Conservation (phyloP, 2,797 vertebrate genomes). For the Dermochelys coriacea region DNA sequence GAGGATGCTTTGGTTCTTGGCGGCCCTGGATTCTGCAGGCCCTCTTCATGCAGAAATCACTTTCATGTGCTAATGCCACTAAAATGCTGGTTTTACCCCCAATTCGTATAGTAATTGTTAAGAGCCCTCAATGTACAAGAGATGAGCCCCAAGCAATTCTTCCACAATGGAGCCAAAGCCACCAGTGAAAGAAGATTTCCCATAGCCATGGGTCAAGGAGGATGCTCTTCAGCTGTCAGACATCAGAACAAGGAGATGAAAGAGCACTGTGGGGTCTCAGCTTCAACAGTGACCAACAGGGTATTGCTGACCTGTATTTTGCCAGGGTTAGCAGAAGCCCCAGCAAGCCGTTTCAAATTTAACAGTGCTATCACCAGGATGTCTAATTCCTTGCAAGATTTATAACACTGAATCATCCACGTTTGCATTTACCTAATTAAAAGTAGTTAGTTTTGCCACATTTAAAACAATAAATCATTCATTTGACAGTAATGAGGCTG, state of each 20-base stretch:
- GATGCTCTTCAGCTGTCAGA: not conserved
- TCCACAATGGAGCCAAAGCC: not conserved
- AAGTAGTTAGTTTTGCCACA: conserved; percentile 17
- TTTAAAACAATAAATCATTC: conserved; percentile 21
- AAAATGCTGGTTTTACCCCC: not conserved
- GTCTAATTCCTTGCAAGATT: conserved; percentile 47
- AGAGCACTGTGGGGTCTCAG: not conserved
- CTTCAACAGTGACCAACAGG: not conserved
- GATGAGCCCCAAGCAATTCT: not conserved
- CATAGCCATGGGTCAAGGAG: not conserved
- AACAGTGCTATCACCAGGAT: not conserved
- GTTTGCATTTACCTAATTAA: not conserved
- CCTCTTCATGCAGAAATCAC: not conserved
- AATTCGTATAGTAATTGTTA: conserved; percentile 1
- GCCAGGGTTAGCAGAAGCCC: not conserved
- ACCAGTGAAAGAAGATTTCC: not conserved
- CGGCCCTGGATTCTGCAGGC: not conserved
- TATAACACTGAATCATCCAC: conserved; percentile 8
- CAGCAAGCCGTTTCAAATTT: conserved; percentile 2
- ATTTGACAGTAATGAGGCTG: conserved; percentile 9
- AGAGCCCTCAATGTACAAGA: not conserved
- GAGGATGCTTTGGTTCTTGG: not conserved
- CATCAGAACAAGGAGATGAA: not conserved
- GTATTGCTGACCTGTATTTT: not conserved
- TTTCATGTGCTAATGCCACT: not conserved